A percentile compares a stretch with the other conserved stretches of the same genome.
Evolutionary conservation across 2,888 invertebrate species (phyloP).

Genomic region (Crossocerus cetratus): DNA sequence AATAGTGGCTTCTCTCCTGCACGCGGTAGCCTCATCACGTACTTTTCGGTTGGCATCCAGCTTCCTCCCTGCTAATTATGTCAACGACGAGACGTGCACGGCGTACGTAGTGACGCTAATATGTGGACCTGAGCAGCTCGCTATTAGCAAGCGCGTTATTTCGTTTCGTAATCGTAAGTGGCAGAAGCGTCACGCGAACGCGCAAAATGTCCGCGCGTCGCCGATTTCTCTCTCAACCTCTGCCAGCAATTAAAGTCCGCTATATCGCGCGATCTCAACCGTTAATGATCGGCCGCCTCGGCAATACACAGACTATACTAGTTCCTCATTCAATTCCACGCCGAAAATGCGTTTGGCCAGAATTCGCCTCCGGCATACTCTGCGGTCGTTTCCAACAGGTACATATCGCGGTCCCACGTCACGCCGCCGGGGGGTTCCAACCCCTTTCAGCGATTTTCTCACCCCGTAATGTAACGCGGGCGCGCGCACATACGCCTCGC

Average conservation of each 20-base stretch:
- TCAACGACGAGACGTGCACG: constrained; percentile 14
- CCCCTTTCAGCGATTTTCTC: constrained; percentile 60
- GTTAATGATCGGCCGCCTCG: no score
- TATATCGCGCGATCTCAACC: no score
- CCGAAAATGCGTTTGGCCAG: background rate
- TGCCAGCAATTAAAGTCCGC: no score
- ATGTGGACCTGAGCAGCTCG: background rate
- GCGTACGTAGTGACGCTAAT: constrained; percentile 22
- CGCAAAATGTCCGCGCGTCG: no score
- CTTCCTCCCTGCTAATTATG: constrained; percentile 31
- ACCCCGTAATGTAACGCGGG: constrained; percentile 28
- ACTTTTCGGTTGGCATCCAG: background rate
- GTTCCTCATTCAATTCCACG: background rate
- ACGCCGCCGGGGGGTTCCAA: constrained; percentile 14
- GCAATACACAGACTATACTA: no score
- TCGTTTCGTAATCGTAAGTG: constrained; percentile 16
- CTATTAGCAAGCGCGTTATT: constrained; percentile 7
- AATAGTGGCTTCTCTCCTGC: no score
- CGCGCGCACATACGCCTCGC: constrained; percentile 27
- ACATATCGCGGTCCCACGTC: constrained; percentile 23
- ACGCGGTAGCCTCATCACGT: background rate
- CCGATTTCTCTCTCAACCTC: no score
- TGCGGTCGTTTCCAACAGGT: constrained; percentile 45
- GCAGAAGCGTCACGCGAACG: background rate
- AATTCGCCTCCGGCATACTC: background rate